These are phyloP conservation scores for Lutjanus erythropterus DNA, from an alignment of 2,113 vertebrate genomes.

Conservation along the genomic window DNA sequence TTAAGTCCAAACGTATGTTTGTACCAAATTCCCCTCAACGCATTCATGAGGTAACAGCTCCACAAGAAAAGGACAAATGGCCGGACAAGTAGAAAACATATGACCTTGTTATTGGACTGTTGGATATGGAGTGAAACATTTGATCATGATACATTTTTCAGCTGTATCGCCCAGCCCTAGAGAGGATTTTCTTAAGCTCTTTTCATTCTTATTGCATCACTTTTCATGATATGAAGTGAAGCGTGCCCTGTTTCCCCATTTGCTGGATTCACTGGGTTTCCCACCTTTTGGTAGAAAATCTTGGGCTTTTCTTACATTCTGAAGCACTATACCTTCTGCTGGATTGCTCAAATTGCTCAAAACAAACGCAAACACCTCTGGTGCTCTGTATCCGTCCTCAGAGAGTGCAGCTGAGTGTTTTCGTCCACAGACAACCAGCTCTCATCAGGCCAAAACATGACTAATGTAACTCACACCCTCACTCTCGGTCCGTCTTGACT, in stretches of 20 bases:
- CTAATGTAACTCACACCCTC: background rate
- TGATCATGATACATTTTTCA: no score
- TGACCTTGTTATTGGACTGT: no score
- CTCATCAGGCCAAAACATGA: background rate
- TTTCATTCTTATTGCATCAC: background rate
- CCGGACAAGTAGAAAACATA: no score
- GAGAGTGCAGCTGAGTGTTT: background rate
- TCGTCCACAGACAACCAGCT: background rate
- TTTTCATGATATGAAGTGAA: background rate
- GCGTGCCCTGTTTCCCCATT: background rate
- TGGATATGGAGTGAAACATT: no score
- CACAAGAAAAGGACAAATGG: no score
- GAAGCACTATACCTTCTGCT: background rate
- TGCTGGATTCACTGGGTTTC: background rate
- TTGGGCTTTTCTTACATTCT: background rate
- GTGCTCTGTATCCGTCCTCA: background rate
- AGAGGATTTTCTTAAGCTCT: background rate
- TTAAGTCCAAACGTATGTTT: no score
- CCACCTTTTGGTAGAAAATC: background rate
- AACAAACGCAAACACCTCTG: background rate
- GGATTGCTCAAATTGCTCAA: background rate
- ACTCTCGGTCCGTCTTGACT: background rate
- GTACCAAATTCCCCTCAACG: no score
- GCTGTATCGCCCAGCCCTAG: no score
- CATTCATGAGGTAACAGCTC: no score